Evolutionary conservation across 1,140 invertebrate species (phyloP).

Genomic region (Pseudobourletiella spinata): DNA sequence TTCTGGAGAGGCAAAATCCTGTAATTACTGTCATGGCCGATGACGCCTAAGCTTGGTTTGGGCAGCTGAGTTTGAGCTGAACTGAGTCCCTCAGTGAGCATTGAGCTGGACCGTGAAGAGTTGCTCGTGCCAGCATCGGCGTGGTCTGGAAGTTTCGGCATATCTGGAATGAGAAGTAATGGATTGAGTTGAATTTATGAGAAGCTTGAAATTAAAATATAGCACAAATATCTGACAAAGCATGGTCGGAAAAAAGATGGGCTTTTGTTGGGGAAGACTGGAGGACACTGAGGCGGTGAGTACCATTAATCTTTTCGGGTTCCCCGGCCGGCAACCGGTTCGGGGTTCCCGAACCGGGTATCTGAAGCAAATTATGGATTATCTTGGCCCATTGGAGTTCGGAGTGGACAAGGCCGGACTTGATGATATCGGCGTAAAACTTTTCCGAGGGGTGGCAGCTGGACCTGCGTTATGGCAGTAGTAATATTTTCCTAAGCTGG

Average conservation of each 20-base stretch:
- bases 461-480: conserved; percentile 50
- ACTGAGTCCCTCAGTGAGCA: conserved; percentile 99
- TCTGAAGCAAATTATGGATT: conserved; percentile 93
- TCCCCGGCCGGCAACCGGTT: conserved; percentile 88
- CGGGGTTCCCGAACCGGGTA: conserved; percentile 73
- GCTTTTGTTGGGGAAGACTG: too few species aligned
- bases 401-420: conserved; percentile 87
- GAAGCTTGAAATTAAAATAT: too few species aligned
- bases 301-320: conserved; percentile 80
- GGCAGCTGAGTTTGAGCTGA: conserved; percentile 97
- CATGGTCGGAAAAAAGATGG: too few species aligned
- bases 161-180: conserved; percentile 46
- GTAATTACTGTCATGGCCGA: conserved; percentile 89
- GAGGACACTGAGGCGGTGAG: too few species aligned
- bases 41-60: conserved; percentile 88
- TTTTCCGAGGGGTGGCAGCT: conserved; percentile 86
- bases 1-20: conserved; percentile 97
- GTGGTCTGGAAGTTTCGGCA: conserved; percentile 97
- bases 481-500: too few species aligned
- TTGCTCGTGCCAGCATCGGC: conserved; percentile 92
- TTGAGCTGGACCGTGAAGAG: conserved; percentile 85
- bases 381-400: conserved; percentile 93
- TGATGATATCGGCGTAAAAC: conserved; percentile 66
- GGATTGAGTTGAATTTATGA: too few species aligned
- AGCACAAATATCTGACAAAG: too few species aligned